Evolutionary conservation across 2,113 vertebrate species (phyloP).

Genomic region (Leucoraja erinaceus): DNA sequence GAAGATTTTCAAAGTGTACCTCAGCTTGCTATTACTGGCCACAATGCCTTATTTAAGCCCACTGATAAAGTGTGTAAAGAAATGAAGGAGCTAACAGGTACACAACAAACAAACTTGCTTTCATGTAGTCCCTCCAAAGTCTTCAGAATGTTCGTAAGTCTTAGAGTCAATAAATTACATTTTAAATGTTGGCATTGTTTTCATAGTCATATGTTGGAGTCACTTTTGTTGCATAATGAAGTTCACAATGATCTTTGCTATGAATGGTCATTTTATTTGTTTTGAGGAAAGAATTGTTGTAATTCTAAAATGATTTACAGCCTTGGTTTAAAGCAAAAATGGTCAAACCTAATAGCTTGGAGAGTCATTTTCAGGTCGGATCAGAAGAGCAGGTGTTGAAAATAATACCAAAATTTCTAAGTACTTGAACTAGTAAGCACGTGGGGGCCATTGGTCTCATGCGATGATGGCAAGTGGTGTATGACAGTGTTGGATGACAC

Average conservation of each 20-base stretch:
- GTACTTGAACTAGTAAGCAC: no score
- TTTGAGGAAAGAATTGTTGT: not conserved
- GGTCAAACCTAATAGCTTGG: no score
- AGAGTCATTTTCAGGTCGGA: no score
- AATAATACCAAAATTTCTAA: no score
- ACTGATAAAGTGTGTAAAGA: not conserved
- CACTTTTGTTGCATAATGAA: not conserved
- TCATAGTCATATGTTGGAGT: not conserved
- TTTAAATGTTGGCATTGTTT: not conserved
- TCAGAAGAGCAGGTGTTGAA: no score
- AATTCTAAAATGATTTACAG: not conserved
- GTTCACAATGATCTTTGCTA: not conserved
- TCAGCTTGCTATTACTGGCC: not conserved
- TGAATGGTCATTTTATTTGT: not conserved
- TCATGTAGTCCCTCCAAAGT: not conserved
- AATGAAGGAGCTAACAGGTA: not conserved
- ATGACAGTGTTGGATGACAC: no score
- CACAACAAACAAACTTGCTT: not conserved
- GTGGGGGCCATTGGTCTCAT: no score
- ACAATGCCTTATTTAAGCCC: no score
- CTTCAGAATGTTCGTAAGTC: not conserved
- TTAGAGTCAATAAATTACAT: not conserved
- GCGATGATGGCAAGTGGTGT: no score
- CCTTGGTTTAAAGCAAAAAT: not conserved
- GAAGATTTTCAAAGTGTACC: not conserved